Conservation (phyloP, 1,140 invertebrate species). For the Dendroctonus ponderosae region DNA sequence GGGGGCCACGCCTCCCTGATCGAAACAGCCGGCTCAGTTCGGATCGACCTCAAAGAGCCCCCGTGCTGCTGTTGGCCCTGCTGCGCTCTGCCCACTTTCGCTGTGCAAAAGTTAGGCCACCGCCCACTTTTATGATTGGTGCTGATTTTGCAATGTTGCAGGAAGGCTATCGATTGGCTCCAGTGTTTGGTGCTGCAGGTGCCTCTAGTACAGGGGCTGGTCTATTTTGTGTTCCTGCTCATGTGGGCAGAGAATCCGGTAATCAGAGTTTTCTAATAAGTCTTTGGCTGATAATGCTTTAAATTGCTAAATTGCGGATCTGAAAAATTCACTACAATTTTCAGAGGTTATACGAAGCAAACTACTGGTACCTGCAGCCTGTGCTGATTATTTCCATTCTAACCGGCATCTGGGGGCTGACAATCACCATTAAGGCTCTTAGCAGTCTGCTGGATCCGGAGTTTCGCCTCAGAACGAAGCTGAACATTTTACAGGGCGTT, state of each 20-base stretch:
- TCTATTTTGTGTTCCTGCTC: slow-evolving; percentile 57
- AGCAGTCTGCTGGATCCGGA: slow-evolving; percentile 51
- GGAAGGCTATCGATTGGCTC: slow-evolving; percentile 43
- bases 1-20: slow-evolving; percentile 60
- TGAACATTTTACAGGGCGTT: slow-evolving; percentile 56
- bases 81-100: slow-evolving; percentile 56
- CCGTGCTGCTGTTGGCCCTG: slow-evolving; percentile 67
- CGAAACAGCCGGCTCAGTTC: slow-evolving; percentile 53
- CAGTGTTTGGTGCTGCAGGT: slow-evolving; percentile 60
- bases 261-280: slow-evolving; percentile 25
- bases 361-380: slow-evolving; percentile 61
- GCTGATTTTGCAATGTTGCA: slow-evolving; percentile 28
- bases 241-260: slow-evolving; percentile 65
- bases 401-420: slow-evolving; percentile 62
- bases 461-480: slow-evolving; percentile 50
- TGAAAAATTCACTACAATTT: slow-evolving; percentile 37
- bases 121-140: neutral
- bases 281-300: neutral
- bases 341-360: slow-evolving; percentile 60
- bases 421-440: slow-evolving; percentile 57
- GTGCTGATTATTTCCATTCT: slow-evolving; percentile 60
- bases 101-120: slow-evolving; percentile 56
- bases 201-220: slow-evolving; percentile 57
- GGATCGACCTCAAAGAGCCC: slow-evolving; percentile 55
- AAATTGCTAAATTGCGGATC: neutral